Evolutionary conservation across 1,140 invertebrate species (phyloP), one percentile per base, ranked within the genome.

Genomic region (Chlorops oryzae): DNA sequence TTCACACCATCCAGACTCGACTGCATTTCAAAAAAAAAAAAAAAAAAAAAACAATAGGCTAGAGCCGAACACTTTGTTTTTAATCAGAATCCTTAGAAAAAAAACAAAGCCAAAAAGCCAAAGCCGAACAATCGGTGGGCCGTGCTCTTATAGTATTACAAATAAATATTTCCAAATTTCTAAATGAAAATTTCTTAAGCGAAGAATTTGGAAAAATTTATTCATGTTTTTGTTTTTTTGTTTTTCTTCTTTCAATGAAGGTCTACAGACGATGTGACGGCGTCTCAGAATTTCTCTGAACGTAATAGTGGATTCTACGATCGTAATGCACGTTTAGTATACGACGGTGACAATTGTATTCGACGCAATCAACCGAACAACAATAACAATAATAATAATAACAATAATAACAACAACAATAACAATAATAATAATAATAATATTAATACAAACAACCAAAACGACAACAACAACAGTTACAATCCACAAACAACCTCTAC

Each of bases 211-310:
- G 15, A 6, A 25, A 47, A 13, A 35, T 47, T 20, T 22, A 35
- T 13, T n/a, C 28, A 5, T 6, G 22, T 13, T 15, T 24, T 48
- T 42, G 12, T 44, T n/a, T 46, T 46, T 47, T 10, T 45, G 54
- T 47, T 38, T 46, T 32, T 49, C 7, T 54, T 37, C 41, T 38
- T n/a, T n/a, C n/a, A 44, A 65, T 70, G 13, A 62, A 77, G 76
- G 62, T 76, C 76, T 63, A 72, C 73, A 54, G 76, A 78, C 56
- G 76, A 78, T 49, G 46, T 59, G 62, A 62, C 69, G 65, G 61
- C 69, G 56, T 61, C 62, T 59, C n/a, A n/a, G 37, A 72, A 65
- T 52, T 66, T 57, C 56, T 65, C 63, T 59, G 63, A 66, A 63
- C 61, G 67, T 60, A 68, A 70, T 17, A 54, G 50, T 47, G 62